A percentile compares a stretch with the other conserved stretches of the same genome.
These are phyloP conservation scores for Cryptomyrus ogoouensis DNA, from an alignment of 2,113 vertebrate species.

Conservation along the genomic window DNA sequence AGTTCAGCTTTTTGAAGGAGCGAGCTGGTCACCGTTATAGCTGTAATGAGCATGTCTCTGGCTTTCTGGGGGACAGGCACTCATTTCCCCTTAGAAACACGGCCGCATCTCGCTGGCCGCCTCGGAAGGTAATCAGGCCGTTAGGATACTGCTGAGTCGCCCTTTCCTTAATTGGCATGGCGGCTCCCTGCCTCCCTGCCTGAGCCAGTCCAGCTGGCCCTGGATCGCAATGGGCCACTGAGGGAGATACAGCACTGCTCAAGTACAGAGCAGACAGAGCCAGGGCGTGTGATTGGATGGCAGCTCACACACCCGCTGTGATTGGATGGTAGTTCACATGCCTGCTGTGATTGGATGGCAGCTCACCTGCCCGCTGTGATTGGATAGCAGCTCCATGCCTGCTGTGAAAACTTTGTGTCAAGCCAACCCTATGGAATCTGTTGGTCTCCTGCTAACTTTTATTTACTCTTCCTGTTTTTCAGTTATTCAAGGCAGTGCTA, in stretches of 20 bases:
- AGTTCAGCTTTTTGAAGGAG: neutral
- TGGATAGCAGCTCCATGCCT: too few species aligned
- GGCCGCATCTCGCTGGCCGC: neutral
- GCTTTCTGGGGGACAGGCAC: neutral
- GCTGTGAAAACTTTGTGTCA: neutral
- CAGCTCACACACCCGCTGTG: neutral
- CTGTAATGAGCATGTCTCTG: neutral
- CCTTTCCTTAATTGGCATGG: neutral
- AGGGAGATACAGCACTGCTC: neutral
- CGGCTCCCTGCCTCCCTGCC: neutral
- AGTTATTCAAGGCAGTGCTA: neutral
- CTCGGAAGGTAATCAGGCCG: neutral
- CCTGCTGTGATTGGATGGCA: neutral
- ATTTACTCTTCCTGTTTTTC: neutral
- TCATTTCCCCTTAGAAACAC: neutral
- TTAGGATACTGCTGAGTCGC: neutral
- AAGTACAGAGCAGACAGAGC: neutral
- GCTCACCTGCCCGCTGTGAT: too few species aligned
- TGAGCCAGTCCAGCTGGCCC: neutral
- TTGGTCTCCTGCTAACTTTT: neutral
- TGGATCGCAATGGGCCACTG: neutral
- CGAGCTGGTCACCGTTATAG: neutral
- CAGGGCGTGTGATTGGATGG: neutral
- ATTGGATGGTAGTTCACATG: neutral
- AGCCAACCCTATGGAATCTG: neutral